These are phyloP conservation scores for Apis dorsata DNA, from an alignment of 1,140 invertebrate genomes.

Conservation along the genomic window DNA sequence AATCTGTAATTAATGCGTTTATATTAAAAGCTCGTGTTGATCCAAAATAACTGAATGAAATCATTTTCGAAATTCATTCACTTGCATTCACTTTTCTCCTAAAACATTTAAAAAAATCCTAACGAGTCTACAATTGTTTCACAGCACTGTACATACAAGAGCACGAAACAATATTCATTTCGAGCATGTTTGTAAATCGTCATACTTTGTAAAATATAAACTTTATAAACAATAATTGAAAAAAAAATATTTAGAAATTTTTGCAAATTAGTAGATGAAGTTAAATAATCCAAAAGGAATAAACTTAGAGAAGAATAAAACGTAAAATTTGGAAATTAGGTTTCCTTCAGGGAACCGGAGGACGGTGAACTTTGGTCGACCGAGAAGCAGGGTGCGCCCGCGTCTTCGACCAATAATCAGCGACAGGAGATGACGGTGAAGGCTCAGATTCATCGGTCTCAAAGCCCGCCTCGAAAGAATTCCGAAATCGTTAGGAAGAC, in stretches of 20 bases:
- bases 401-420: slow-evolving; percentile 65
- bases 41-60: neutral
- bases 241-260: too few species aligned
- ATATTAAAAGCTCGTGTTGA: neutral
- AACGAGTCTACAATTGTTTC: neutral
- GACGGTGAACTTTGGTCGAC: slow-evolving; percentile 73
- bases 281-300: neutral
- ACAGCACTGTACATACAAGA: slow-evolving; percentile 31
- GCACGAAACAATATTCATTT: neutral
- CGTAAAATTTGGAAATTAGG: slow-evolving; percentile 45
- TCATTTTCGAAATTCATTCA: neutral
- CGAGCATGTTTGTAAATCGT: slow-evolving; percentile 17
- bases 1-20: neutral
- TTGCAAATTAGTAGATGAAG: too few species aligned
- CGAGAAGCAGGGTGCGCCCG: slow-evolving; percentile 65
- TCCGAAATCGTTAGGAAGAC: slow-evolving; percentile 68
- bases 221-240: neutral
- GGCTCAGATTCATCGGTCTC: slow-evolving; percentile 79
- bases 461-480: slow-evolving; percentile 76
- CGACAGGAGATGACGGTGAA: slow-evolving; percentile 78
- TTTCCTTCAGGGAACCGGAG: slow-evolving; percentile 72
- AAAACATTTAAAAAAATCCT: neutral
- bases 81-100: neutral
- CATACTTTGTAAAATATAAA: slow-evolving; percentile 15
- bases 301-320: neutral